A percentile compares a stretch with the other conserved stretches of the same genome.
These are phyloP conservation scores for Bathynomus jamesi DNA, from an alignment of 1,140 invertebrate species.

Conservation along the genomic window DNA sequence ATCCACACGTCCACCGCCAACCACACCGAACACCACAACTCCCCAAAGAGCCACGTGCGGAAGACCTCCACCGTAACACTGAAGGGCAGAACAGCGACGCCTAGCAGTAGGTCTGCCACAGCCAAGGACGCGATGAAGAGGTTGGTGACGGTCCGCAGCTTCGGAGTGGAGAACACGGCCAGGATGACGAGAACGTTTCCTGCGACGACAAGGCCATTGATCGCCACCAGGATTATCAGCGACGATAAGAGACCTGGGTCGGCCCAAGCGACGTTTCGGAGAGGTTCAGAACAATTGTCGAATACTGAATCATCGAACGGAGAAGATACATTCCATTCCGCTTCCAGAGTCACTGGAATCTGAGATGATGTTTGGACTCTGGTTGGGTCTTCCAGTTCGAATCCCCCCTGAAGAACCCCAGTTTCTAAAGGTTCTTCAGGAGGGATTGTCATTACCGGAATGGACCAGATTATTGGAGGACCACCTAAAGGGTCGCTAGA, in stretches of 20 bases:
- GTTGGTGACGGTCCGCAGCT: constrained; percentile 86
- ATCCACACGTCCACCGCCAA: constrained; percentile 92
- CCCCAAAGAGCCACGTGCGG: constrained; percentile 85
- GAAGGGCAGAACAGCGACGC: constrained; percentile 58
- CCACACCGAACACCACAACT: constrained; percentile 86
- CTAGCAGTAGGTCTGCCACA: constrained; percentile 83
- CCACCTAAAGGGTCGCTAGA: background rate
- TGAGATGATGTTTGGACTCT: background rate
- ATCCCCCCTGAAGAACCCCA: background rate
- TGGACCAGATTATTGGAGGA: background rate
- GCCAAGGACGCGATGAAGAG: constrained; percentile 90
- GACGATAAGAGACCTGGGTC: constrained; percentile 62
- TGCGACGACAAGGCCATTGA: constrained; percentile 75
- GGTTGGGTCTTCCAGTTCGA: background rate
- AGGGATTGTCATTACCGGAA: background rate
- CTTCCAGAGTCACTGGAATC: background rate
- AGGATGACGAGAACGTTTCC: constrained; percentile 87
- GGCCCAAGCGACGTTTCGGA: constrained; percentile 66
- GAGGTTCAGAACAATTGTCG: constrained; percentile 58
- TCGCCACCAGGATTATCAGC: constrained; percentile 65
- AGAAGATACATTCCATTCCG: background rate
- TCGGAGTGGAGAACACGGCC: constrained; percentile 77
- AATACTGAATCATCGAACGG: background rate
- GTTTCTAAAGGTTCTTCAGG: background rate
- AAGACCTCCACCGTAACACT: constrained; percentile 42